Base-by-base conservation (phyloP, 2,113 vertebrate species). In the Psilopogon haemacephalus region DNA sequence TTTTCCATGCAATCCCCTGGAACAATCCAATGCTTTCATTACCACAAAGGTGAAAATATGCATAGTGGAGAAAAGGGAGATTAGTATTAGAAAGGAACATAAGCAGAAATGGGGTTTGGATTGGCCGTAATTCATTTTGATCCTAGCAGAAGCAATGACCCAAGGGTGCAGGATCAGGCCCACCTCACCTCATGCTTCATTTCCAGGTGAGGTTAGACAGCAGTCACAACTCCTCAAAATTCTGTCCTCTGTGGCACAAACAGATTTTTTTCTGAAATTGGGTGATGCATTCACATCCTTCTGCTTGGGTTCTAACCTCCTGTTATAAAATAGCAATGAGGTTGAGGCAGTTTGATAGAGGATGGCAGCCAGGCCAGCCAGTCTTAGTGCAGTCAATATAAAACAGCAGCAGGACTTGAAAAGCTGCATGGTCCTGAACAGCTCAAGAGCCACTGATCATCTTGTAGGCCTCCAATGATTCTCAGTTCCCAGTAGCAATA, bases 41-140 rank as follows among this genome's bases (percentile, higher is more conserved):
- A 73, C 42, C 55, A 87, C 70, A 87, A 82, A 95, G 67, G 89
- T 94, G 74, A 80, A 93, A 90, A 93, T 83, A 95, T n/a, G 42
- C 58, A 30, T 50, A 64, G 69, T 23, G 23, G 56, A 89, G 50
- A 86, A 88, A 84, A 65, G 68, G 77, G 65, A 93, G 67, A 86
- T 86, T 83, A 68, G 54, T 60, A 74, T 91, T n/a, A 78, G 73
- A 92, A 86, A 75, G 35, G 42, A 88, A 63, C 17, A 83, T 37
- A 65, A 87, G 76, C 28, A 84, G 65, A 86, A 88, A 16, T 0
- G 0, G 35, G 48, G 72, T 70, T 92, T 23, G 3, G 24, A 44
- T 68, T 78, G 80, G 54, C 62, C 38, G 50, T 48, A 44, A 64
- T 71, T 90, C 40, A 32, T 54, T 75, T 54, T 75, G 54, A 71